phyloP scores from a whole-genome alignment of 1,140 invertebrate genomes.

The Aphelenchoides besseyi region DNA sequence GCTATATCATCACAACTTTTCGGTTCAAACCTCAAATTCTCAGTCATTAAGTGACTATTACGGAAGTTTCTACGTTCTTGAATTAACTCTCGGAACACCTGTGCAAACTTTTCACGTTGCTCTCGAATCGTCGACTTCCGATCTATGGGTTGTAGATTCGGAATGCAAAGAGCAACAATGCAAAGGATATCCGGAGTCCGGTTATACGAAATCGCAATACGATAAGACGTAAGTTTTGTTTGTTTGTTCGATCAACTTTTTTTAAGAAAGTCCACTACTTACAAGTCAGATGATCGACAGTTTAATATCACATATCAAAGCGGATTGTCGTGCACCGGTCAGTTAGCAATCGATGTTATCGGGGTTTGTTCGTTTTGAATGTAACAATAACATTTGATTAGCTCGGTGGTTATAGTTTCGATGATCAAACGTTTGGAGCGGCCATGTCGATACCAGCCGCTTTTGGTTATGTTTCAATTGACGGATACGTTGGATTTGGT shows the following conservation, averaged over 20 bases:
- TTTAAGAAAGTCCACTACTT: background rate
- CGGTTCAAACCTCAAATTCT: background rate
- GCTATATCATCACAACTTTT: too few relatives aligned
- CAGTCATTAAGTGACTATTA: background rate
- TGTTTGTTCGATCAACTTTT: background rate
- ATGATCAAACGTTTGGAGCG: conserved; percentile 6
- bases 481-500: background rate
- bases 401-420: background rate
- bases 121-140: background rate
- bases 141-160: background rate
- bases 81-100: background rate
- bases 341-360: background rate
- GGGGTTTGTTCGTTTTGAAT: background rate
- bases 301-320: background rate
- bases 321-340: background rate
- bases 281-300: background rate
- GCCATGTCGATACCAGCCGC: background rate
- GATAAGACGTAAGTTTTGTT: background rate
- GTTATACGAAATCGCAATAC: background rate
- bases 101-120: background rate
- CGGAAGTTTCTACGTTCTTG: background rate
- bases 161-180: background rate
- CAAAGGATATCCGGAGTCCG: background rate
- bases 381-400: too few relatives aligned
- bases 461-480: background rate